Evolutionary conservation across 2,888 invertebrate genomes (phyloP), one percentile per base, ranked within the genome.

Genomic region (Gari tellinella): DNA sequence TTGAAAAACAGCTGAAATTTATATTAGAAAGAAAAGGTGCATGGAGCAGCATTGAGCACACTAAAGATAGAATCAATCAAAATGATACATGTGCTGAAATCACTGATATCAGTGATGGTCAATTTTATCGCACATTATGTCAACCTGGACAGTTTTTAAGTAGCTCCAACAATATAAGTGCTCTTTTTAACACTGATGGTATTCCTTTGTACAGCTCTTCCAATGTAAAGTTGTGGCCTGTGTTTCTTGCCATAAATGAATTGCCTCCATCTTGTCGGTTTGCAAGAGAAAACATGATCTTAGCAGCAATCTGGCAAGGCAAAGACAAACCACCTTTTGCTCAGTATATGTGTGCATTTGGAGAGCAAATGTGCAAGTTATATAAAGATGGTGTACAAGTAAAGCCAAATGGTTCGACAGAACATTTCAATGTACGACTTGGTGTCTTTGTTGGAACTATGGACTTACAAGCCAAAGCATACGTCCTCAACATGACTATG

Each of bases 271-370:
- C 31, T 10, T 10, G 10, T 4, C 31, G 31, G 5, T 31, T 31
- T 10, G 4, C 31, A 31, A 4, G 31, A 10, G 69, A 69, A 37
- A 77, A 77, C 17, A 21, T 69, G 8, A 8, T 80, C 4, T 40
- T 80, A 7, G 60, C 41, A 12, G 72, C 53, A 0, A 62, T 80
- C n/a, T 80, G 75, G 80, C 80, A 80, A 37, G 80, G 75, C 0
- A 80, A 76, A 53, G 73, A 53, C 52, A 73, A 69, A n/a, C 73
- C 76, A 15, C 73, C 80, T 31, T 76, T 76, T 52, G 7, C 41
- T 31, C 7, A 17, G 49, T 45, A 51, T 8, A 7, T 72, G 10
- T 4, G n/a, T 0, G 19, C 25, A 46, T 14, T 72, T n/a, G 21
- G 63, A 46, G 43, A 48, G 17, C 26, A 76, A 23, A 12, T 76